Base-by-base conservation (phyloP, 1,140 invertebrate species). In the Teleopsis dalmanni region DNA sequence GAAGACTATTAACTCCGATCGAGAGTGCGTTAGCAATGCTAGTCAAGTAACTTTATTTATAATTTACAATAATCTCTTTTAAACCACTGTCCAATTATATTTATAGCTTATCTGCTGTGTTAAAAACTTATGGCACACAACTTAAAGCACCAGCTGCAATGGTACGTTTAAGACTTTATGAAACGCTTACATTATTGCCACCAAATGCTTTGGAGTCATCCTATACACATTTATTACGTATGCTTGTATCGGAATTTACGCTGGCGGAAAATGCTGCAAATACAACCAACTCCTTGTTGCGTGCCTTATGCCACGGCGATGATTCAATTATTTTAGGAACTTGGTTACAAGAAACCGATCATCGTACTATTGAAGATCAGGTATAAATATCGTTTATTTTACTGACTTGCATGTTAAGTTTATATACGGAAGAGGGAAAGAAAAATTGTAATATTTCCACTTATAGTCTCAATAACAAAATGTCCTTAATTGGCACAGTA, bases 201-300 rank as follows among this genome's bases (percentile, higher is more conserved):
- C 80, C 88, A 10, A 83, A 88, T 62, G 83, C 82, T 3, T 86
- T 90, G 69, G 90, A 94, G 79, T 80, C 78, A 52, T 89, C 87
- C 16, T 91, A 91, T 51, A 91, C 89, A 1, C 84, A 86, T 70
- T 75, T 95, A 19, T 72, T 98, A 43, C 80, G 92, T 47, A 85
- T 98, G 76, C 74, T 99, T n/a, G 94, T 98, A 3, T 91, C 94
- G 2, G 96, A 99, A 73, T 91, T 99, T 53, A 98, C 95, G 0
- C 75, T 97, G 16, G 87, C 91, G 19, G 95, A 98, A 71, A 96
- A 95, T 73, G 83, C 85, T 22, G 89, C 91, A 16, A 95, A 95
- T 63, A 95, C 91, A 14, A 94, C 94, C 0, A 96, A 92, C 19
- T 94, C 90, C 0, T 77, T 93, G 42, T 74, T 97, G 23, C 77